Percentiles rank a stretch among this genome's conserved stretches.
phyloP scores from a whole-genome alignment of 2,888 invertebrate species.

The Nemapogon koenigi region DNA sequence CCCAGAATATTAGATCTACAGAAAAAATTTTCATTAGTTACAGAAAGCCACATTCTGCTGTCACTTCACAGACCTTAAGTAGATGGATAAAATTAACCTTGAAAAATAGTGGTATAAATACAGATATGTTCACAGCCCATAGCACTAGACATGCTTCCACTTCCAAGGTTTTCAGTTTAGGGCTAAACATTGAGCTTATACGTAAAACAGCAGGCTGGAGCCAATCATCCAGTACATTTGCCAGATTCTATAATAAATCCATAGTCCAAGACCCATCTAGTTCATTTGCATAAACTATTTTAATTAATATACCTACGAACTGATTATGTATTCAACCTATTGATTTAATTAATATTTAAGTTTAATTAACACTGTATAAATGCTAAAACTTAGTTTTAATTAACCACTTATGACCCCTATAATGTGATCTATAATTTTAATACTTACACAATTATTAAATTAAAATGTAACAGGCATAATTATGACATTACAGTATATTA shows the following conservation, averaged over 20 bases:
- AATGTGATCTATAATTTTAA: too few species aligned
- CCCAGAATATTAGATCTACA: background rate
- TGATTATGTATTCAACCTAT: too few species aligned
- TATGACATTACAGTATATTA: too few species aligned
- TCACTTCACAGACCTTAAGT: constrained; percentile 16
- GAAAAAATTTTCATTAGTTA: constrained; percentile 10
- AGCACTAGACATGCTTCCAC: constrained; percentile 20
- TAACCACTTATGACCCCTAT: too few species aligned
- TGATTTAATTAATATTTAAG: too few species aligned
- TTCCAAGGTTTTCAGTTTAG: constrained; percentile 17
- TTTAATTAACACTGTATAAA: too few species aligned
- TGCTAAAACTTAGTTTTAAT: too few species aligned
- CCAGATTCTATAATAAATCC: constrained; percentile 19
- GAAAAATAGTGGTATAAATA: constrained; percentile 15
- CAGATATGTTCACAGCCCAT: constrained; percentile 13
- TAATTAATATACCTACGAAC: too few species aligned
- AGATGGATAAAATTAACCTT: constrained; percentile 17
- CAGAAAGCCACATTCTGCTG: constrained; percentile 13
- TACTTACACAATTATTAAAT: too few species aligned
- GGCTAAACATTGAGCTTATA: constrained; percentile 18
- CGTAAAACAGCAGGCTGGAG: constrained; percentile 18
- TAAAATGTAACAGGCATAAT: too few species aligned
- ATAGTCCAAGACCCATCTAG: too few species aligned
- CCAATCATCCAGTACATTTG: constrained; percentile 15
- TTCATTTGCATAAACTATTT: constrained; percentile 8